A percentile compares a stretch with the other conserved stretches of the same genome.
phyloP scores from a whole-genome alignment of 2,888 invertebrate genomes.

The Yponomeuta cagnagella region DNA sequence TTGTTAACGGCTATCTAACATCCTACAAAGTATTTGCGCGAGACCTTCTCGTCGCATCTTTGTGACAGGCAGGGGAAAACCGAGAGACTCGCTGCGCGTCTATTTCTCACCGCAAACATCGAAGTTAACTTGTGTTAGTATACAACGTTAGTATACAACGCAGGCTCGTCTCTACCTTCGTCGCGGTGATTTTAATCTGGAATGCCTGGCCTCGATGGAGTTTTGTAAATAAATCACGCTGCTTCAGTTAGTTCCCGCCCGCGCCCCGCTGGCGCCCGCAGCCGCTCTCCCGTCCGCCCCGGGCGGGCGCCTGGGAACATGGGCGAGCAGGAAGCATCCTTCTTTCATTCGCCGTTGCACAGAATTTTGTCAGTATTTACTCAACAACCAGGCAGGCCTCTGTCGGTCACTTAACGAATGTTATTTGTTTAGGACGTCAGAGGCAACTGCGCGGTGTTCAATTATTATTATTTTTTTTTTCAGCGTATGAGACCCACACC shows the following conservation, averaged over 20 bases:
- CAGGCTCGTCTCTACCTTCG: neutral
- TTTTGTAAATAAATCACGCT: slow-evolving; percentile 39
- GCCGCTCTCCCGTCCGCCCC: neutral
- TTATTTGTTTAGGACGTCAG: neutral
- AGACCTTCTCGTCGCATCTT: neutral
- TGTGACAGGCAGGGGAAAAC: neutral
- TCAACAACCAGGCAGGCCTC: neutral
- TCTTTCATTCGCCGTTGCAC: neutral
- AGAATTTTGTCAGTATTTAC: slow-evolving; percentile 14
- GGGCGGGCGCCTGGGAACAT: neutral
- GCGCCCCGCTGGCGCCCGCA: slow-evolving; percentile 22
- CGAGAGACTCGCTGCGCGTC: neutral
- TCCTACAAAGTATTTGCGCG: neutral
- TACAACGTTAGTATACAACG: neutral
- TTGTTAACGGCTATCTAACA: neutral
- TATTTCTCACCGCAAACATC: neutral
- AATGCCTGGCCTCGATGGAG: slow-evolving; percentile 22
- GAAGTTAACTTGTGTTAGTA: neutral
- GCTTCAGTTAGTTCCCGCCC: slow-evolving; percentile 18
- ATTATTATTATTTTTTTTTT: neutral
- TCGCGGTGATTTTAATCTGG: neutral
- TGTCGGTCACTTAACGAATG: neutral
- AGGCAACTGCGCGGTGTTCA: neutral
- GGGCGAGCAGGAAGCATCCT: neutral
- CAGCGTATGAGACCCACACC: neutral